Base-by-base conservation (phyloP, 2,888 invertebrate species). In the Drosophila lutescens region DNA sequence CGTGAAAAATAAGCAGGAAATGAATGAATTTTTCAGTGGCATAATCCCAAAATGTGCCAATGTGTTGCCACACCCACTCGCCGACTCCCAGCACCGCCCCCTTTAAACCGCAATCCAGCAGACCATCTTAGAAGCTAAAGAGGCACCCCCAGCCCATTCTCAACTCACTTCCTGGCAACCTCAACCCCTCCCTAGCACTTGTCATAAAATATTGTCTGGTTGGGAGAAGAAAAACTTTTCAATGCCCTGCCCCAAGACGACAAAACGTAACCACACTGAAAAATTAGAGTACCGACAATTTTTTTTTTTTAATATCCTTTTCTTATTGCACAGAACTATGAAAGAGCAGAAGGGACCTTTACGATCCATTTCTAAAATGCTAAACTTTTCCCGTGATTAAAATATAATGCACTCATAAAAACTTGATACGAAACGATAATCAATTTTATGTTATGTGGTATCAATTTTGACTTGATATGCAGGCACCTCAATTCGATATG, bases 181-280 rank as follows among this genome's bases (percentile, higher is more conserved):
- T 8, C 41, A 51, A 30, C 56, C 8, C 46, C 34, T 36, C 17
- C 47, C 32, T 26, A 63, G 73, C 78, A 77, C 79, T 86, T 84
- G 86, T 86, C 86, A 86, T 86, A 86, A 86, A 88, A 86, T 86
- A 86, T 86, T 88, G 88, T 88, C 88, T 86, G 88, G 88, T 74
- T 66, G 71, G 76, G 81, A 76, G 79, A 86, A 88, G 86, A 86
- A 86, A 84, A 85, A 88, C 81, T 85, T 85, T 88, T 78, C 78
- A 83, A 83, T 85, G 83, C 74, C 62, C 70, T 46, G 55, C 56
- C 34, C 51, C 44, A 74, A 78, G 76, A 84, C 54, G 51, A 66
- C 67, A 54, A 53, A 62, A 74, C 63, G 66, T 41, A 59, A 17
- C 1, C 0, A 36, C 49, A 63, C 49, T 1, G 5, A 9, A 12